Evolutionary conservation across 2,888 invertebrate species (phyloP).

Genomic region (Urechis unicinctus): DNA sequence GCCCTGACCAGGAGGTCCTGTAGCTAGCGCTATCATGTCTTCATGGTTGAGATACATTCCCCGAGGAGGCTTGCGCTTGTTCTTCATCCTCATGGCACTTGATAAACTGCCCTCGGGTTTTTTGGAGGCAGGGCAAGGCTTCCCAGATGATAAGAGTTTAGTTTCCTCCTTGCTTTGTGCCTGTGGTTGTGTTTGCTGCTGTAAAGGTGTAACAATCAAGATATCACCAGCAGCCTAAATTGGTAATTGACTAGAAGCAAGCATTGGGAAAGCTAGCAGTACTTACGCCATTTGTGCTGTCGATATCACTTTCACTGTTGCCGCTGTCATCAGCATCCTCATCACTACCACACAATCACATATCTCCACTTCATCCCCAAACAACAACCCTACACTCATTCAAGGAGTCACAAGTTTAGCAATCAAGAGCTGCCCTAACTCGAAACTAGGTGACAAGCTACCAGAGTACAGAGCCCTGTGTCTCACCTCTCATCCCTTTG

Average conservation of each 20-base stretch:
- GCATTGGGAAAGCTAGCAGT: no score
- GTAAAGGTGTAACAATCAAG: no score
- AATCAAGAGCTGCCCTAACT: no score
- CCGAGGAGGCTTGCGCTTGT: slow-evolving; percentile 77
- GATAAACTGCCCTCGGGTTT: slow-evolving; percentile 41
- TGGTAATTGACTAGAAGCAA: no score
- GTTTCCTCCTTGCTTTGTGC: no score
- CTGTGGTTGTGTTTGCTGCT: no score
- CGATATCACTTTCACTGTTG: slow-evolving; percentile 66
- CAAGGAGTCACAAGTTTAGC: no score
- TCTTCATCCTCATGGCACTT: slow-evolving; percentile 29
- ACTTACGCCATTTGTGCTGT: slow-evolving; percentile 75
- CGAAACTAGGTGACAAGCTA: not conserved
- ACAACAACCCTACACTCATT: not conserved
- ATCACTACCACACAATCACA: slow-evolving; percentile 54
- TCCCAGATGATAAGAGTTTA: no score
- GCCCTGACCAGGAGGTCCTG: slow-evolving; percentile 66
- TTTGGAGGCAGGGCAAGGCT: slow-evolving; percentile 17
- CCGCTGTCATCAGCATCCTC: slow-evolving; percentile 72
- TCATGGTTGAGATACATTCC: slow-evolving; percentile 98
- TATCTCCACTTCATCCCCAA: not conserved
- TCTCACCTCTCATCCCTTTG: slow-evolving; percentile 6
- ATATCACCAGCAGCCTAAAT: no score
- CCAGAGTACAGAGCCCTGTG: not conserved
- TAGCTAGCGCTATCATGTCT: slow-evolving; percentile 86